phyloP scores from a whole-genome alignment of 2,113 vertebrate genomes.

The Mixornis gularis region DNA sequence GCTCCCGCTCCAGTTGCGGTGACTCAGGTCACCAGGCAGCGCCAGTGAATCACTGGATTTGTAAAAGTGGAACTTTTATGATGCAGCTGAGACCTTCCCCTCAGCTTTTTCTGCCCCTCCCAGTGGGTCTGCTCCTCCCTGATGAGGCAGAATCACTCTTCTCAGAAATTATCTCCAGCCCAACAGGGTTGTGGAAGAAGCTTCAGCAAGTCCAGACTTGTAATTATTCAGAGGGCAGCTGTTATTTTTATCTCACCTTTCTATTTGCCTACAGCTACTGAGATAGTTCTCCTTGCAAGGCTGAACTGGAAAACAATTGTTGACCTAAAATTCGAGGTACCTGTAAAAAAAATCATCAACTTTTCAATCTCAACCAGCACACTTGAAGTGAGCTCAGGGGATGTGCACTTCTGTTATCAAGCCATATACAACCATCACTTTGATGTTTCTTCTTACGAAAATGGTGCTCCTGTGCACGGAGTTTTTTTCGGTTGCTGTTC shows the following conservation, averaged over 20 bases:
- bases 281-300: background rate
- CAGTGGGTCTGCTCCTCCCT: background rate
- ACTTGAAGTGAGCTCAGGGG: background rate
- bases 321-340: background rate
- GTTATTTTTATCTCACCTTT: background rate
- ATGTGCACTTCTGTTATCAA: background rate
- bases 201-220: background rate
- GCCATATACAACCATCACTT: fast-evolving
- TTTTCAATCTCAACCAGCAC: background rate
- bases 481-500: background rate
- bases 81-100: background rate
- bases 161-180: background rate
- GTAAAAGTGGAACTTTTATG: background rate
- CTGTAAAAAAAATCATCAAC: background rate
- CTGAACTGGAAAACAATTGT: background rate
- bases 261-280: background rate
- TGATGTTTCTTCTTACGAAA: background rate
- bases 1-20: fast-evolving
- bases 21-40: constrained; percentile 1
- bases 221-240: background rate
- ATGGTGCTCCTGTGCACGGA: fast-evolving
- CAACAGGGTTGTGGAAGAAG: background rate
- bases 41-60: constrained; percentile 15
- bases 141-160: background rate
- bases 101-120: background rate